Percentiles rank a stretch among this genome's conserved stretches.
These are phyloP conservation scores for Anoncus sp. DNA, from an alignment of 2,888 invertebrate genomes.

Conservation along the genomic window DNA sequence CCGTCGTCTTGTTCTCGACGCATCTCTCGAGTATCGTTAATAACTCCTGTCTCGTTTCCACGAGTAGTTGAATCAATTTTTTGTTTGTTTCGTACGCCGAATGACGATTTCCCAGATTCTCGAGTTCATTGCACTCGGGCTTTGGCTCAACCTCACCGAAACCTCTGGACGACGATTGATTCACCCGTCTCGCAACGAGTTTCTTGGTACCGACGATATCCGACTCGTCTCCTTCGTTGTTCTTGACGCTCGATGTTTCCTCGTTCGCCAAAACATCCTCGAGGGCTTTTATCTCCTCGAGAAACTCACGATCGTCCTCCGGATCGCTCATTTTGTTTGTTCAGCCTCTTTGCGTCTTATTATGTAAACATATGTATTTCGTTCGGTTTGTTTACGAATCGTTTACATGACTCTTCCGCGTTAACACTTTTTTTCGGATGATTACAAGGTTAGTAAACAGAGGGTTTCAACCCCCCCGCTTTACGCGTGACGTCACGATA, in stretches of 20 bases:
- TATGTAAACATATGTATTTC: too few relatives aligned
- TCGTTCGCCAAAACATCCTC: slow-evolving; percentile 69
- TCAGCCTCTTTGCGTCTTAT: neutral
- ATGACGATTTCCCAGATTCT: slow-evolving; percentile 9
- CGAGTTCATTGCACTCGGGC: neutral
- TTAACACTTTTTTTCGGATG: too few relatives aligned
- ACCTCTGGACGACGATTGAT: slow-evolving; percentile 50
- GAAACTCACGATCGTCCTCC: slow-evolving; percentile 71
- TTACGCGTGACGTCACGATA: too few relatives aligned
- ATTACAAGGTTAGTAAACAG: too few relatives aligned
- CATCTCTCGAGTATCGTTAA: slow-evolving; percentile 55
- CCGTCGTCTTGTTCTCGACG: slow-evolving; percentile 23
- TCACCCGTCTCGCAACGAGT: too few relatives aligned
- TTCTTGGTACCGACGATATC: neutral
- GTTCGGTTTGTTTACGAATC: too few relatives aligned
- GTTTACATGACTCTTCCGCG: too few relatives aligned
- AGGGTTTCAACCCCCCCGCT: too few relatives aligned
- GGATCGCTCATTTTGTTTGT: slow-evolving; percentile 77
- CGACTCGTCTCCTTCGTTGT: too few relatives aligned
- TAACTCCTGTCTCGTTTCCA: slow-evolving; percentile 45
- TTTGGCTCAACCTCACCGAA: slow-evolving; percentile 51
- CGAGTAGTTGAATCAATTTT: slow-evolving; percentile 39
- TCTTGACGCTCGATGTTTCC: neutral
- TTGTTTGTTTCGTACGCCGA: slow-evolving; percentile 52
- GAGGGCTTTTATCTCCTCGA: slow-evolving; percentile 76